These are phyloP conservation scores for Heliconius charithonia DNA, from an alignment of 2,888 invertebrate species.

Conservation along the genomic window DNA sequence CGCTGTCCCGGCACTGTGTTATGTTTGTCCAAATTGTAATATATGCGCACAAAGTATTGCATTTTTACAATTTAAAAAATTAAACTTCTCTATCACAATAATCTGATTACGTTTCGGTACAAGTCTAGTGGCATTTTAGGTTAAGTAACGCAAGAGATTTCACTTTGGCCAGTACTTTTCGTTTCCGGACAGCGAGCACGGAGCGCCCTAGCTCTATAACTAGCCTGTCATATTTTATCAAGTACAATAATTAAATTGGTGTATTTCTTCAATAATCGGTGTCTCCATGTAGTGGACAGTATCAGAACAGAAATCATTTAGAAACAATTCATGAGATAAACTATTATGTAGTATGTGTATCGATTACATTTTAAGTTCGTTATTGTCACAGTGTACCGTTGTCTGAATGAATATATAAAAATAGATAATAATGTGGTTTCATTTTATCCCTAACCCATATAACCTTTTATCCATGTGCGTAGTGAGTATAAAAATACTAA, in stretches of 20 bases:
- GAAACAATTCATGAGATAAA: slow-evolving; percentile 64
- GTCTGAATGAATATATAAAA: slow-evolving; percentile 84
- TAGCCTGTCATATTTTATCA: slow-evolving; percentile 52
- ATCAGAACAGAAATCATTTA: slow-evolving; percentile 59
- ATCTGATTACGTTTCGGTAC: not conserved
- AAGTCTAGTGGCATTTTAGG: slow-evolving; percentile 29
- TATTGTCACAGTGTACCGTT: slow-evolving; percentile 84
- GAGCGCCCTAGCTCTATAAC: slow-evolving; percentile 25
- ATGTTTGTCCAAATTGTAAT: slow-evolving; percentile 16
- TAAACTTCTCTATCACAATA: not conserved
- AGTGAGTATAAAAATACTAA: no score
- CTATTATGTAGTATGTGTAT: slow-evolving; percentile 70
- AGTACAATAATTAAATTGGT: slow-evolving; percentile 62
- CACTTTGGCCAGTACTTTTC: slow-evolving; percentile 38
- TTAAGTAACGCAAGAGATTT: slow-evolving; percentile 27
- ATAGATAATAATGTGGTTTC: slow-evolving; percentile 76
- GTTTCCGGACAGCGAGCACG: slow-evolving; percentile 34
- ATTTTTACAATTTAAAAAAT: slow-evolving; percentile 5
- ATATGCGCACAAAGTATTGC: slow-evolving; percentile 6
- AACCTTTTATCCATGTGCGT: no score
- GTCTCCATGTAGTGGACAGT: slow-evolving; percentile 62
- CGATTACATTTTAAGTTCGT: slow-evolving; percentile 80
- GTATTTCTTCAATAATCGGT: slow-evolving; percentile 58
- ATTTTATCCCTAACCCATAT: slow-evolving; percentile 54
- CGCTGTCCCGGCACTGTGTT: slow-evolving; percentile 15